A percentile compares a stretch with the other conserved stretches of the same genome.
Conservation (phyloP, 2,797 vertebrate genomes). For the Gadopsis marmoratus region DNA sequence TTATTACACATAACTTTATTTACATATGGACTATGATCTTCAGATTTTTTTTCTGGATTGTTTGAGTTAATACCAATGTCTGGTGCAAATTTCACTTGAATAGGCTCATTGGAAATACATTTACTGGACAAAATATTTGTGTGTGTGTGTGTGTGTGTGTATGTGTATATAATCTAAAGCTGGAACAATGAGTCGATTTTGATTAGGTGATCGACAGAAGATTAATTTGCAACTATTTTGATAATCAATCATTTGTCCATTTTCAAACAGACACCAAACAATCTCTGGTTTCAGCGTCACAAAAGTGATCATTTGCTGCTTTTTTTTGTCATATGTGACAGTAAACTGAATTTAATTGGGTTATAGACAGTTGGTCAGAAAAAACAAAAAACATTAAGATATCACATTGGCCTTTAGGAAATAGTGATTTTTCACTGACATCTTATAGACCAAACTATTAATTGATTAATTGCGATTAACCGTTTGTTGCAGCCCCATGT, state of each 20-base stretch:
- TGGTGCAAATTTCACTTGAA: too few species aligned
- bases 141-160: too few species aligned
- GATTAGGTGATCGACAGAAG: background rate
- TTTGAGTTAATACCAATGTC: too few species aligned
- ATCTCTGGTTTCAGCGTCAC: background rate
- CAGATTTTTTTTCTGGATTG: too few species aligned
- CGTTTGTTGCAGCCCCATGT: background rate
- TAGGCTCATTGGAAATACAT: too few species aligned
- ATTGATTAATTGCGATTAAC: background rate
- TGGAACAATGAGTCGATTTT: background rate
- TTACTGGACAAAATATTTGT: too few species aligned
- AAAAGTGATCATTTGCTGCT: background rate
- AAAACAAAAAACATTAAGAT: background rate
- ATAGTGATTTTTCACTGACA: background rate
- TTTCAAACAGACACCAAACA: background rate
- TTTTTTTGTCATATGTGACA: background rate
- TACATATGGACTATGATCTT: too few species aligned
- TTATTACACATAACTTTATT: too few species aligned
- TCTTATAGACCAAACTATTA: background rate
- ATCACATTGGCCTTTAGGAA: background rate
- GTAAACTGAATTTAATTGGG: background rate
- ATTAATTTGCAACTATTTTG: background rate
- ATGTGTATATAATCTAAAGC: background rate
- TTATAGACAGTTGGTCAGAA: background rate
- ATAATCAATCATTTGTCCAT: too few species aligned